These are phyloP conservation scores for Acrocera orbiculus DNA, from an alignment of 2,888 invertebrate genomes.

Conservation along the genomic window DNA sequence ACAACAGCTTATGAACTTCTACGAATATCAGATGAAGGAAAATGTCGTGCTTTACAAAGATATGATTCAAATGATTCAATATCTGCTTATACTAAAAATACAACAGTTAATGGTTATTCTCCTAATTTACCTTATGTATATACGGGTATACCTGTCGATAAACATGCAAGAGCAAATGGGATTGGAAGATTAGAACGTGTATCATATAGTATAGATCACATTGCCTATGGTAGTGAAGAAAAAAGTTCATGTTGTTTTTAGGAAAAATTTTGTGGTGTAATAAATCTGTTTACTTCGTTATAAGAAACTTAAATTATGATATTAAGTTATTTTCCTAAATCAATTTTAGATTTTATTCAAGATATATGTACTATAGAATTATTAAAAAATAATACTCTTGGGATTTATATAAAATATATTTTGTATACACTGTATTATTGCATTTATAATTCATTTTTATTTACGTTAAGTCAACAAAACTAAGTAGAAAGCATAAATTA, in stretches of 20 bases:
- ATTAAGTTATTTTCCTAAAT: too few relatives aligned
- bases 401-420: too few relatives aligned
- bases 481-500: too few relatives aligned
- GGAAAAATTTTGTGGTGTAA: too few relatives aligned
- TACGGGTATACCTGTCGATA: slow-evolving; percentile 33
- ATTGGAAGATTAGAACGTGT: slow-evolving; percentile 45
- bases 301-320: too few relatives aligned
- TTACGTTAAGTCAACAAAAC: too few relatives aligned
- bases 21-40: slow-evolving; percentile 34
- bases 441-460: too few relatives aligned
- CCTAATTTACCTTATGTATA: slow-evolving; percentile 26
- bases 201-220: slow-evolving; percentile 43
- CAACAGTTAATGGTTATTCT: slow-evolving; percentile 10
- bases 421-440: too few relatives aligned
- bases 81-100: slow-evolving; percentile 17
- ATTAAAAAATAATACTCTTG: too few relatives aligned
- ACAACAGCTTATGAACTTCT: slow-evolving; percentile 45
- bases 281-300: too few relatives aligned
- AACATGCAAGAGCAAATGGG: slow-evolving; percentile 41
- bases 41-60: slow-evolving; percentile 37
- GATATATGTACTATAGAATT: too few relatives aligned
- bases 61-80: slow-evolving; percentile 40
- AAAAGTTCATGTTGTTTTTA: slow-evolving; percentile 43
- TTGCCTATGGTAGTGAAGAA: slow-evolving; percentile 49
- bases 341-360: too few relatives aligned